Evolutionary conservation across 2,888 invertebrate genomes (phyloP).

Genomic region (Patella depressa): DNA sequence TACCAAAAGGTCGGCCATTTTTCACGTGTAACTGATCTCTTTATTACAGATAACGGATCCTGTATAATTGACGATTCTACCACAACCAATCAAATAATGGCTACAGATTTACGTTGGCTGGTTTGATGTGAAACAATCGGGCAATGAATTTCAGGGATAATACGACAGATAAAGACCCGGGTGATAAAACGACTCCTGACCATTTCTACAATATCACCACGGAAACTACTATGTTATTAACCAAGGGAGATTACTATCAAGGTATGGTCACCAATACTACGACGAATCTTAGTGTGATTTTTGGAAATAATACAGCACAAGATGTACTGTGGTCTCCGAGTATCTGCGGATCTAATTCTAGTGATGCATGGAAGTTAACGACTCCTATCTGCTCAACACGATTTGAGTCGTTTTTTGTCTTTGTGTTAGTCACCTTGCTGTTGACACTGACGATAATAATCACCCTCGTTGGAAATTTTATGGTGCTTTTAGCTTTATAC

Average conservation of each 20-base stretch:
- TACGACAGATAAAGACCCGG: neutral
- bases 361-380: conserved; percentile 46
- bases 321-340: neutral
- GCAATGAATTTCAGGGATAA: neutral
- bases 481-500: conserved; percentile 67
- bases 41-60: conserved; percentile 6
- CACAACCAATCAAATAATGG: conserved; percentile 8
- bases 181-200: conserved; percentile 14
- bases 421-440: conserved; percentile 60
- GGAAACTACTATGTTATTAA: conserved; percentile 14
- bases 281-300: neutral
- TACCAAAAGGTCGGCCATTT: neutral
- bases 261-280: neutral
- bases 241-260: conserved; percentile 11
- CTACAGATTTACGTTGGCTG: neutral
- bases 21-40: neutral
- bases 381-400: conserved; percentile 56
- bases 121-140: neutral
- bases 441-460: conserved; percentile 62
- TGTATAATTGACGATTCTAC: conserved; percentile 7
- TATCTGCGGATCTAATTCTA: conserved; percentile 50
- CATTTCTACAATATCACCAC: conserved; percentile 10
- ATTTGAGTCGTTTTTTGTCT: conserved; percentile 47
- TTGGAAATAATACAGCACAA: neutral
- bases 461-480: conserved; percentile 68